phyloP scores from a whole-genome alignment of 2,113 vertebrate species.

The Capreolus pygargus region DNA sequence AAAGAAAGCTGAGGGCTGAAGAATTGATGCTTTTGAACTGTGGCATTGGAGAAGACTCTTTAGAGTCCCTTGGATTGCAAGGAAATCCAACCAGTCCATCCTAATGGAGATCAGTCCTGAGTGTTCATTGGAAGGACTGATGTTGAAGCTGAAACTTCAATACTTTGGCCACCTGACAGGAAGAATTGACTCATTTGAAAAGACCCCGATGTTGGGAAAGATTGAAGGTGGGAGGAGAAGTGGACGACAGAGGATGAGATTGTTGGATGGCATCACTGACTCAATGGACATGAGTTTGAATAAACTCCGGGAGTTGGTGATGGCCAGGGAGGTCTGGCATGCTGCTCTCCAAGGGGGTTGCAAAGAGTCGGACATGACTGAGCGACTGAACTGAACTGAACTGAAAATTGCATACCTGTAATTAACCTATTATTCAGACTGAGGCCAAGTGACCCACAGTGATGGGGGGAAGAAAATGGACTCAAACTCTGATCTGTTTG shows the following conservation, averaged over 20 bases:
- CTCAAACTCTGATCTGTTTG: background rate
- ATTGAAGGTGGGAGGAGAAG: background rate
- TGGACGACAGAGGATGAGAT: background rate
- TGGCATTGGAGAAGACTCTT: background rate
- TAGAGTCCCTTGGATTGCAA: background rate
- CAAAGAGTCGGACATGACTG: background rate
- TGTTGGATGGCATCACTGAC: background rate
- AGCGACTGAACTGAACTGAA: background rate
- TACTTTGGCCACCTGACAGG: fast-evolving
- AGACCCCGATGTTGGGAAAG: background rate
- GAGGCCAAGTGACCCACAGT: background rate
- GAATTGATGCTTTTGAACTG: background rate
- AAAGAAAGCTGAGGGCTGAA: background rate
- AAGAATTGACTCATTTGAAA: background rate
- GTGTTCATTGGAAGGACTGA: background rate
- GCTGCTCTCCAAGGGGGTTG: background rate
- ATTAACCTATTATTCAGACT: background rate
- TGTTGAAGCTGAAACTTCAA: background rate
- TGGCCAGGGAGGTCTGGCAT: background rate
- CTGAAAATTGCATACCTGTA: background rate
- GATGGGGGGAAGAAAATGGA: background rate
- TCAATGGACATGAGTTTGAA: background rate
- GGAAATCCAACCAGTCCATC: background rate
- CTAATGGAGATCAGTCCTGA: background rate
- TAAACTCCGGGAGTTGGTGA: background rate